Percentiles rank a stretch among this genome's conserved stretches.
phyloP scores from a whole-genome alignment of 2,797 vertebrate species.

The Agapornis canus region DNA sequence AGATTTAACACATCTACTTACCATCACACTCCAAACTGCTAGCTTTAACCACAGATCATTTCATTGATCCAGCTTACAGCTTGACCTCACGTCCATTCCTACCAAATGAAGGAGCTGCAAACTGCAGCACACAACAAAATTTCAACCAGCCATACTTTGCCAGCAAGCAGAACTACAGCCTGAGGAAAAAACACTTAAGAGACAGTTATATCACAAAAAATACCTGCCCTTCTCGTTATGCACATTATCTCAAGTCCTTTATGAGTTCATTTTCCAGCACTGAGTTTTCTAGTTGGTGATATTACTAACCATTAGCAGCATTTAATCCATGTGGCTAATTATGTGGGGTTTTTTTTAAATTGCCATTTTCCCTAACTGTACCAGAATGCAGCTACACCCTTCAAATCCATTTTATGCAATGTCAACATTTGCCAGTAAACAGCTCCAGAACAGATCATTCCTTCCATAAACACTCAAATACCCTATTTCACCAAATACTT shows the following conservation, averaged over 20 bases:
- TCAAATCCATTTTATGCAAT: neutral
- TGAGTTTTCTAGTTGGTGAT: neutral
- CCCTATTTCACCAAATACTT: neutral
- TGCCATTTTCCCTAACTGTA: neutral
- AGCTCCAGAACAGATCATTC: neutral
- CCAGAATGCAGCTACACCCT: neutral
- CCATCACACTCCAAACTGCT: neutral
- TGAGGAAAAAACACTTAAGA: neutral
- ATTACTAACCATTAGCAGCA: neutral
- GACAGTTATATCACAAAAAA: neutral
- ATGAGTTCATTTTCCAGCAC: neutral
- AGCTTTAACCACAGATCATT: neutral
- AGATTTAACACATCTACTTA: neutral
- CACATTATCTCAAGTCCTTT: neutral
- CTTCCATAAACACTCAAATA: neutral
- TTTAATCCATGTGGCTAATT: neutral
- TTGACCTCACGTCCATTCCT: neutral
- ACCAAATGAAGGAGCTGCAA: neutral
- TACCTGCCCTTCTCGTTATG: neutral
- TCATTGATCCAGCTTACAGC: neutral
- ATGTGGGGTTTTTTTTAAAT: neutral
- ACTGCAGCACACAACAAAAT: neutral
- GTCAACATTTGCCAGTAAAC: neutral
- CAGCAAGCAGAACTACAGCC: neutral
- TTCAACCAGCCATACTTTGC: neutral